Evolutionary conservation across 1,140 invertebrate species (phyloP).

Genomic region (Drosophila azteca): DNA sequence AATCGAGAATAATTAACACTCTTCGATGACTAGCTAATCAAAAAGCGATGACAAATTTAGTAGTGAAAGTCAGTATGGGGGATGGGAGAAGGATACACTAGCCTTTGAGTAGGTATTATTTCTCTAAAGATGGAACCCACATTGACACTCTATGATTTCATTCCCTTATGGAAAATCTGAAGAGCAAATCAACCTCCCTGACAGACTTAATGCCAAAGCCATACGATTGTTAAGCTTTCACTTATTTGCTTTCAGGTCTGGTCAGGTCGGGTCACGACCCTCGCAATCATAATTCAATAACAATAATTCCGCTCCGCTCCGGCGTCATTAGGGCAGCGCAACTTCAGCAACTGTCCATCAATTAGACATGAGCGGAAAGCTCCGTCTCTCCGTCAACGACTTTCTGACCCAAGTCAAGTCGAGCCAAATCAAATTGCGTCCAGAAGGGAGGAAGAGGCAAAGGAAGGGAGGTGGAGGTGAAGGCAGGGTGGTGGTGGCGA

Average conservation of each 20-base stretch:
- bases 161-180: too few species aligned
- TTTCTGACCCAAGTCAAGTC: slow-evolving; percentile 49
- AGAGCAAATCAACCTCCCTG: too few species aligned
- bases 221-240: too few species aligned
- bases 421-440: slow-evolving; percentile 67
- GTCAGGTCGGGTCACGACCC: too few species aligned
- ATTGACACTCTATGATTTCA: too few species aligned
- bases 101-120: too few species aligned
- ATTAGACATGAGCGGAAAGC: slow-evolving; percentile 49
- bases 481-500: slow-evolving; percentile 16
- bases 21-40: not conserved
- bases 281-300: slow-evolving; percentile 41
- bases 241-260: not conserved
- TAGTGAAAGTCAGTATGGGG: too few species aligned
- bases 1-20: slow-evolving; percentile 3
- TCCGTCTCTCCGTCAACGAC: slow-evolving; percentile 12
- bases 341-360: slow-evolving; percentile 57
- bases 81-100: too few species aligned
- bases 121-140: too few species aligned
- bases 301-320: slow-evolving; percentile 20
- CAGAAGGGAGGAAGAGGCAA: not conserved
- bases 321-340: slow-evolving; percentile 34
- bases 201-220: too few species aligned
- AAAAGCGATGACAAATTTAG: too few species aligned
- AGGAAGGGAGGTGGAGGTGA: not conserved